A percentile compares a stretch with the other conserved stretches of the same genome.
These are phyloP conservation scores for Zaprionus nigranus DNA, from an alignment of 1,140 invertebrate species.

Conservation along the genomic window DNA sequence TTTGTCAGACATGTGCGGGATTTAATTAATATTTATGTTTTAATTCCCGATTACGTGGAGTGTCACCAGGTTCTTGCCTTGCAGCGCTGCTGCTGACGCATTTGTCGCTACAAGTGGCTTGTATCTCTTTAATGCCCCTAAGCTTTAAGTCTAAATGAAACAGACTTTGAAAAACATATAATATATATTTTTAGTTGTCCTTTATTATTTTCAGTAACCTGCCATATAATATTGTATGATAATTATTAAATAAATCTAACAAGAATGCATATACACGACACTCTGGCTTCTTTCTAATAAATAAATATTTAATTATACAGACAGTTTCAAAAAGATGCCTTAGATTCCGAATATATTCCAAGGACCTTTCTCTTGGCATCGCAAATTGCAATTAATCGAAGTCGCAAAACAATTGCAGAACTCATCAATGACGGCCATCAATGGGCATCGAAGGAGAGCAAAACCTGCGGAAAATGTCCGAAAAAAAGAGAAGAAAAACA, in stretches of 20 bases:
- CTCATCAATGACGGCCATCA: slow-evolving; percentile 69
- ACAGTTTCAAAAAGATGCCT: neutral
- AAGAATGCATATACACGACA: too few relatives aligned
- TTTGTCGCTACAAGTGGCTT: neutral
- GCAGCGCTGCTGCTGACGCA: neutral
- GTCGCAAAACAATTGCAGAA: slow-evolving; percentile 63
- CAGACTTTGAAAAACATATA: neutral
- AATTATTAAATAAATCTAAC: neutral
- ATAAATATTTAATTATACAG: neutral
- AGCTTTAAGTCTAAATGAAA: neutral
- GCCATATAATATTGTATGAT: neutral
- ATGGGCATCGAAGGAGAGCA: slow-evolving; percentile 16
- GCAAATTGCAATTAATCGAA: slow-evolving; percentile 31
- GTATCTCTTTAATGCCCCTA: slow-evolving; percentile 1
- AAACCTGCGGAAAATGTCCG: neutral
- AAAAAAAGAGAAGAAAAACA: slow-evolving; percentile 31
- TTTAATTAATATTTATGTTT: slow-evolving; percentile 42
- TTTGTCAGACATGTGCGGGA: slow-evolving; percentile 14
- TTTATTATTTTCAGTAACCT: neutral
- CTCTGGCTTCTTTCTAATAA: neutral
- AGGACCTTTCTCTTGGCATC: slow-evolving; percentile 44
- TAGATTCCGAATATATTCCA: slow-evolving; percentile 11
- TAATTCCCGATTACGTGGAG: slow-evolving; percentile 26
- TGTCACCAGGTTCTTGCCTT: slow-evolving; percentile 18
- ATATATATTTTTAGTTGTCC: neutral